Evolutionary conservation across 2,888 invertebrate species (phyloP).

Genomic region (Cephus pulcher): DNA sequence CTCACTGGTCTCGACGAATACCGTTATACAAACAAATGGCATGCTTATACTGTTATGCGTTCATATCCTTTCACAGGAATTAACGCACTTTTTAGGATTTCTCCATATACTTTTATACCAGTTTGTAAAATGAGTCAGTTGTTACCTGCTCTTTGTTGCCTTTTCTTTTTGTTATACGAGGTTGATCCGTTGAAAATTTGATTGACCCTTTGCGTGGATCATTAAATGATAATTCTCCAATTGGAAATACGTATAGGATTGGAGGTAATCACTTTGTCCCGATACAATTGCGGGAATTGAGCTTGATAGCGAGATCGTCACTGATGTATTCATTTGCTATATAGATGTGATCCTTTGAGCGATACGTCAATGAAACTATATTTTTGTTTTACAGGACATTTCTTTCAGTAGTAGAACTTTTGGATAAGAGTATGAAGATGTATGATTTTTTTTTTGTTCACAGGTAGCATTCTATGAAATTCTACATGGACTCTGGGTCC

Average conservation of each 20-base stretch:
- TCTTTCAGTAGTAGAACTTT: background rate
- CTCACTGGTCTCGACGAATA: background rate
- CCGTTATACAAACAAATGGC: background rate
- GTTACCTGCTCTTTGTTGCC: background rate
- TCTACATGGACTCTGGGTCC: constrained; percentile 92
- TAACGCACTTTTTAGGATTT: background rate
- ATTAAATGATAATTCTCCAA: background rate
- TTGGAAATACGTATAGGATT: background rate
- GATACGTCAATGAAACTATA: background rate
- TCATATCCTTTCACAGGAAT: background rate
- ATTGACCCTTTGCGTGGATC: background rate
- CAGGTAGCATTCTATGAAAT: constrained; percentile 97
- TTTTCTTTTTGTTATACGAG: background rate
- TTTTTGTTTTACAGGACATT: constrained; percentile 31
- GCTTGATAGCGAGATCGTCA: background rate
- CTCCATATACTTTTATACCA: background rate
- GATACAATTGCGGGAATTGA: background rate
- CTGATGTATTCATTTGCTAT: background rate
- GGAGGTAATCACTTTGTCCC: background rate
- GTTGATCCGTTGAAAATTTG: background rate
- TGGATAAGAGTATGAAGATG: constrained; percentile 12
- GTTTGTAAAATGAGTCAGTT: background rate
- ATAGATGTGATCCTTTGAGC: background rate
- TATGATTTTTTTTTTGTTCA: constrained; percentile 48
- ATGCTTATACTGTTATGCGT: background rate